A percentile compares a stretch with the other conserved stretches of the same genome.
Evolutionary conservation across 2,797 vertebrate genomes (phyloP).

Genomic region (Todus mexicanus): DNA sequence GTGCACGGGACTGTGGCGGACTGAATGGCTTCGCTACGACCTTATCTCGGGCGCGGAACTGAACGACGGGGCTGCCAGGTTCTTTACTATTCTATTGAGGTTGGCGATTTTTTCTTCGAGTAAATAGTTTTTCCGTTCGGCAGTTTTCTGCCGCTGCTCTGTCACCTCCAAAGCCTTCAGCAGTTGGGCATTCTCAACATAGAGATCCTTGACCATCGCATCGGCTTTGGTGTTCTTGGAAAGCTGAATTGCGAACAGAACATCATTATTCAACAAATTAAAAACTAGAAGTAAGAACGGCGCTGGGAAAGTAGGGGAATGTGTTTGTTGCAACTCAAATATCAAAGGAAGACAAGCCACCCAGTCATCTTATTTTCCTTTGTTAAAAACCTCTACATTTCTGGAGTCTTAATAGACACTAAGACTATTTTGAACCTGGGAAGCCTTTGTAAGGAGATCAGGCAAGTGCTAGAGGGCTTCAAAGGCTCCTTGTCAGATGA

Average conservation of each 20-base stretch:
- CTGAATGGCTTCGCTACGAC: conserved; percentile 49
- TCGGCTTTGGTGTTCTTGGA: conserved; percentile 87
- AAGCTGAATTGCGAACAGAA: conserved; percentile 73
- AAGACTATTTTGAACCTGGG: background rate
- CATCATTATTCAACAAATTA: background rate
- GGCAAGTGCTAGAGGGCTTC: background rate
- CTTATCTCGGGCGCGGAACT: conserved; percentile 58
- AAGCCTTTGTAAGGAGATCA: background rate
- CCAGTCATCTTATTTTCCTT: background rate
- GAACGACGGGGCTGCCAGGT: conserved; percentile 79
- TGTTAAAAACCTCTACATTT: fast-evolving
- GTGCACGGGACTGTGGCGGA: conserved; percentile 24
- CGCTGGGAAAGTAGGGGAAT: background rate
- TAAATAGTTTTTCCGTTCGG: conserved; percentile 92
- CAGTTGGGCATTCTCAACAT: conserved; percentile 88
- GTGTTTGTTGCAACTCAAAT: fast-evolving
- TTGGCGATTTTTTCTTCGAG: conserved; percentile 93
- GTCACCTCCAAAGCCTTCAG: conserved; percentile 88
- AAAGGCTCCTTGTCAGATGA: background rate
- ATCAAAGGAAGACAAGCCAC: background rate
- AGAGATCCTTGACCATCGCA: conserved; percentile 86
- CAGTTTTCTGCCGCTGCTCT: conserved; percentile 84
- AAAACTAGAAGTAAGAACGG: background rate
- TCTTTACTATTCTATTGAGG: conserved; percentile 88
- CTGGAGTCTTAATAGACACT: background rate